A percentile compares a stretch with the other conserved stretches of the same genome.
Conservation (phyloP, 2,888 invertebrate genomes). For the Eupithecia tripunctaria region DNA sequence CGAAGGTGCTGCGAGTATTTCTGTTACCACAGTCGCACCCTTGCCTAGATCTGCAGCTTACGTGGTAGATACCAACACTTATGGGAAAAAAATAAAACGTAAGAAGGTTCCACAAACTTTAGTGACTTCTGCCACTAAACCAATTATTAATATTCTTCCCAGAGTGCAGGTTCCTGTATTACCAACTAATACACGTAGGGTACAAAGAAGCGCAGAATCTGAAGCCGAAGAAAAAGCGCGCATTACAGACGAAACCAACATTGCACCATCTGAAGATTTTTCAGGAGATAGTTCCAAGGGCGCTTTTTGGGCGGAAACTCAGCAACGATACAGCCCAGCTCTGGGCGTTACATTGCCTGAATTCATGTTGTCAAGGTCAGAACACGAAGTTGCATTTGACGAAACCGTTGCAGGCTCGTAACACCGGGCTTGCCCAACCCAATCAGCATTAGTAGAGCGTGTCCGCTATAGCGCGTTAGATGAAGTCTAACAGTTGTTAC, state of each 20-base stretch:
- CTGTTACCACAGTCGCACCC: slow-evolving; percentile 70
- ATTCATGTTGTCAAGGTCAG: slow-evolving; percentile 88
- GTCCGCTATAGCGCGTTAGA: slow-evolving; percentile 70
- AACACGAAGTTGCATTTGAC: slow-evolving; percentile 88
- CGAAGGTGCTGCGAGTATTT: slow-evolving; percentile 73
- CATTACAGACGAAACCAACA: slow-evolving; percentile 68
- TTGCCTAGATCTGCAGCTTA: slow-evolving; percentile 71
- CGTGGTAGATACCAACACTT: slow-evolving; percentile 67
- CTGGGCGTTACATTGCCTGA: slow-evolving; percentile 87
- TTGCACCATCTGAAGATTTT: slow-evolving; percentile 81
- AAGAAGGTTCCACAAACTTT: slow-evolving; percentile 68
- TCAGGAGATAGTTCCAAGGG: slow-evolving; percentile 84
- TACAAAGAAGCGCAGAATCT: slow-evolving; percentile 69
- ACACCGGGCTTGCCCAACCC: slow-evolving; percentile 66
- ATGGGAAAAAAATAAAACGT: slow-evolving; percentile 74
- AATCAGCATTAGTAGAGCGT: slow-evolving; percentile 76
- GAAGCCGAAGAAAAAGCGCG: slow-evolving; percentile 64
- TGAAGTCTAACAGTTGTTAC: slow-evolving; percentile 73
- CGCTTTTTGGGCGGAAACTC: slow-evolving; percentile 87
- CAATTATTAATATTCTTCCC: slow-evolving; percentile 54
- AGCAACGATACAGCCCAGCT: slow-evolving; percentile 86
- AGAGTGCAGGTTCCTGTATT: slow-evolving; percentile 41
- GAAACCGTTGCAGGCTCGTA: slow-evolving; percentile 79
- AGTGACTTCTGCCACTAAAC: slow-evolving; percentile 58
- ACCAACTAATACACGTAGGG: slow-evolving; percentile 52